A percentile compares a stretch with the other conserved stretches of the same genome.
Evolutionary conservation across 2,888 invertebrate genomes (phyloP).

Genomic region (Lissonota sp.): DNA sequence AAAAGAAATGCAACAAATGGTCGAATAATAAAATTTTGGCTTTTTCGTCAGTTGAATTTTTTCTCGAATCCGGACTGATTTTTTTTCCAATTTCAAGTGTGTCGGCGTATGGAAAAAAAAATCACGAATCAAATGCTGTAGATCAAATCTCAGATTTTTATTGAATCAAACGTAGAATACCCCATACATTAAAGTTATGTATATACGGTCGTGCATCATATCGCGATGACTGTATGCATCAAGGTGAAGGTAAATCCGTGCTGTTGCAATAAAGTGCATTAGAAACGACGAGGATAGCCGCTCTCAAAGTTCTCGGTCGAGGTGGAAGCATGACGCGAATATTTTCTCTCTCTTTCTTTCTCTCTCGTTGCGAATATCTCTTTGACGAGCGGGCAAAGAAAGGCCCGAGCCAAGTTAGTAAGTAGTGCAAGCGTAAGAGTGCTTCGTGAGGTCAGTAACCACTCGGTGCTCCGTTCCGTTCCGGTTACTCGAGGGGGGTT

Average conservation of each 20-base stretch:
- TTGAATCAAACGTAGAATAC: no score
- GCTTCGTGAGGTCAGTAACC: slow-evolving; percentile 76
- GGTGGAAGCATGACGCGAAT: slow-evolving; percentile 50
- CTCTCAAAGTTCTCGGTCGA: slow-evolving; percentile 54
- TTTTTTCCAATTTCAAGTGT: no score
- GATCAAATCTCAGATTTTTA: no score
- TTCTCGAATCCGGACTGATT: no score
- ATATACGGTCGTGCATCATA: slow-evolving; percentile 15
- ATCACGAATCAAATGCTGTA: no score
- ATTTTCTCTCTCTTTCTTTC: slow-evolving; percentile 48
- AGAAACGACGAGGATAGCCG: slow-evolving; percentile 50
- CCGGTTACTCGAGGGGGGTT: slow-evolving; percentile 67
- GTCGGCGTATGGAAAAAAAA: no score
- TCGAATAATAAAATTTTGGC: no score
- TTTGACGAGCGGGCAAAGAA: slow-evolving; percentile 70
- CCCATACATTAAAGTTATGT: no score
- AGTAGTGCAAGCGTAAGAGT: slow-evolving; percentile 84
- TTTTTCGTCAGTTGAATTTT: no score
- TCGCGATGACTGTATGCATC: slow-evolving; percentile 44
- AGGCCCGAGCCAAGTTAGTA: slow-evolving; percentile 79
- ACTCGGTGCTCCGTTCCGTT: slow-evolving; percentile 72
- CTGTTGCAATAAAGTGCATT: slow-evolving; percentile 50
- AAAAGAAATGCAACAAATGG: no score
- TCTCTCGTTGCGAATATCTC: slow-evolving; percentile 43
- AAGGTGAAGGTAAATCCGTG: slow-evolving; percentile 65